Evolutionary conservation across 2,888 invertebrate species (phyloP).

Genomic region (Acronicta alni): DNA sequence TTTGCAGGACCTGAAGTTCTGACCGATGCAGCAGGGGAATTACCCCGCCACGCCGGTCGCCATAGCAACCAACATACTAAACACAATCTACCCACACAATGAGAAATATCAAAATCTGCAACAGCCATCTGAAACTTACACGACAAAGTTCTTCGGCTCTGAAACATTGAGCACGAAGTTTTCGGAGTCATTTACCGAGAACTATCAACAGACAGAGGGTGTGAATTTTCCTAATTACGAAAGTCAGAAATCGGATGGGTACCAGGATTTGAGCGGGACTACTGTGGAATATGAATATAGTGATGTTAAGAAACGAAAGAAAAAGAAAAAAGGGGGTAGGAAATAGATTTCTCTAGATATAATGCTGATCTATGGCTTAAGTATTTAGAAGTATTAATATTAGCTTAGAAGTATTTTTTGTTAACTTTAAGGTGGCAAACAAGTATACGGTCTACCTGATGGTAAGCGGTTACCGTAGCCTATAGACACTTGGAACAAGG

Average conservation of each 20-base stretch:
- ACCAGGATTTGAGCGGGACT: slow-evolving; percentile 80
- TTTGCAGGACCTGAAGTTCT: slow-evolving; percentile 90
- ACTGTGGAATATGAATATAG: slow-evolving; percentile 69
- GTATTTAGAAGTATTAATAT: too few relatives aligned
- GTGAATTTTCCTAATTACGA: slow-evolving; percentile 79
- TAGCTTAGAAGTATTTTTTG: too few relatives aligned
- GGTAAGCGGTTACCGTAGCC: too few relatives aligned
- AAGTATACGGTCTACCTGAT: neutral
- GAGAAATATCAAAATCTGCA: slow-evolving; percentile 81
- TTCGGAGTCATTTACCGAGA: slow-evolving; percentile 78
- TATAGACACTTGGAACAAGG: too few relatives aligned
- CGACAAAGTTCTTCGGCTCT: slow-evolving; percentile 81
- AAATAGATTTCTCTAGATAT: slow-evolving; percentile 20
- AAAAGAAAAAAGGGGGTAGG: slow-evolving; percentile 67
- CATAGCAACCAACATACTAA: slow-evolving; percentile 81
- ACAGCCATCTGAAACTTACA: slow-evolving; percentile 61
- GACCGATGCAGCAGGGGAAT: slow-evolving; percentile 85
- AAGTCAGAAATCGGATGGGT: slow-evolving; percentile 71
- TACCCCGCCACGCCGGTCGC: slow-evolving; percentile 79
- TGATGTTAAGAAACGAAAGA: slow-evolving; percentile 69
- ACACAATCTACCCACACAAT: slow-evolving; percentile 78
- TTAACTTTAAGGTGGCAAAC: neutral
- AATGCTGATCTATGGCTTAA: neutral
- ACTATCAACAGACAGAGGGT: slow-evolving; percentile 80
- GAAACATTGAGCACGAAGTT: slow-evolving; percentile 78